Conservation (phyloP, 2,113 vertebrate species). For the Clarias gariepinus region DNA sequence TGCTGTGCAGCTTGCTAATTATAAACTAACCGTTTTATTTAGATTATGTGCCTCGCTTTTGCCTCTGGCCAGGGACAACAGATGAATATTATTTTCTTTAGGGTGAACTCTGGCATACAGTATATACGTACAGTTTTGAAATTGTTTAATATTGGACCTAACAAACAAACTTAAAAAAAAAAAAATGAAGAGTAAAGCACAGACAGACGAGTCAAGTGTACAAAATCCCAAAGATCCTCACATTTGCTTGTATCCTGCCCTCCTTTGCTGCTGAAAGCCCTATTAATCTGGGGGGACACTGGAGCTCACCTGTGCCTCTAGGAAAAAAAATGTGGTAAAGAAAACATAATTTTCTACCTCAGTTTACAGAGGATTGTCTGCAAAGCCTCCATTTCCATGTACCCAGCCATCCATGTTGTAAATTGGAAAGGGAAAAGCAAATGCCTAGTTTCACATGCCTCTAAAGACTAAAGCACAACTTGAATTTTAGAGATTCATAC, state of each 20-base stretch:
- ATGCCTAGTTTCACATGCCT: background rate
- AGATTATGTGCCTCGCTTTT: background rate
- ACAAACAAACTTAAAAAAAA: background rate
- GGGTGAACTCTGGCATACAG: background rate
- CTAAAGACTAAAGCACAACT: background rate
- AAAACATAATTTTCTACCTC: slow-evolving; percentile 36
- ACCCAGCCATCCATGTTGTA: slow-evolving; percentile 2
- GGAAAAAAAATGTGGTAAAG: slow-evolving; percentile 22
- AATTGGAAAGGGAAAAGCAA: background rate
- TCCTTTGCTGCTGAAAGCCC: slow-evolving; percentile 44
- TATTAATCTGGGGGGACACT: slow-evolving; percentile 54
- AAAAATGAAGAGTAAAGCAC: background rate
- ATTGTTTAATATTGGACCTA: background rate
- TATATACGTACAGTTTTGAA: background rate
- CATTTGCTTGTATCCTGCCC: slow-evolving; percentile 34
- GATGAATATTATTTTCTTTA: background rate
- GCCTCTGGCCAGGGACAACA: background rate
- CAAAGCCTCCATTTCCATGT: slow-evolving; percentile 23
- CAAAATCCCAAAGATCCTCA: slow-evolving; percentile 42
- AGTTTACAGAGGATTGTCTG: slow-evolving; percentile 48
- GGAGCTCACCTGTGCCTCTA: slow-evolving; percentile 48
- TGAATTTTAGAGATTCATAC: background rate
- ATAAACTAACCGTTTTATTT: background rate
- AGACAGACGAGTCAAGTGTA: slow-evolving; percentile 32
- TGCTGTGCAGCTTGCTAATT: background rate